A percentile compares a stretch with the other conserved stretches of the same genome.
These are phyloP conservation scores for Brachionus paranguensis DNA, from an alignment of 1,140 invertebrate genomes.

Conservation along the genomic window DNA sequence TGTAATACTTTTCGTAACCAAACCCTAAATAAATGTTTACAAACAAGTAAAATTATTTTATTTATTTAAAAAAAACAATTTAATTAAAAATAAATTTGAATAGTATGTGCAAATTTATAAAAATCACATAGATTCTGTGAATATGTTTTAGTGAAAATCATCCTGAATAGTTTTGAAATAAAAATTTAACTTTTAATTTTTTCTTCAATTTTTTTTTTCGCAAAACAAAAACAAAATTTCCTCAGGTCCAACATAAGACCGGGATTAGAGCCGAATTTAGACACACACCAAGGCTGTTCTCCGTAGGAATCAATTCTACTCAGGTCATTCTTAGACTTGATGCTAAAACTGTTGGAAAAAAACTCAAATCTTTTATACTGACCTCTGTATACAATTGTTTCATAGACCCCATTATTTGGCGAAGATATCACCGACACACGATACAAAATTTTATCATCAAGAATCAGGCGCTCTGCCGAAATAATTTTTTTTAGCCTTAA, in stretches of 20 bases:
- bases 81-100: no score
- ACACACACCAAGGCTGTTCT: slow-evolving; percentile 2
- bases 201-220: neutral
- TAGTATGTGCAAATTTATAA: no score
- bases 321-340: slow-evolving; percentile 67
- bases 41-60: no score
- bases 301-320: slow-evolving; percentile 82
- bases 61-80: no score
- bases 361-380: slow-evolving; percentile 43
- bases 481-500: slow-evolving; percentile 61
- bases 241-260: neutral
- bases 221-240: slow-evolving; percentile 35
- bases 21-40: no score
- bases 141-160: neutral
- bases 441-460: slow-evolving; percentile 63
- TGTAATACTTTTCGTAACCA: no score
- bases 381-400: slow-evolving; percentile 66
- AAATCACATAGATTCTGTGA: no score
- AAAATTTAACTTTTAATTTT: neutral
- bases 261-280: neutral
- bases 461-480: slow-evolving; percentile 65
- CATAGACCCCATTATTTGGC: slow-evolving; percentile 70
- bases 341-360: slow-evolving; percentile 60
- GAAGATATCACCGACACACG: slow-evolving; percentile 70
- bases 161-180: no score